Percentiles rank a stretch among this genome's conserved stretches.
These are phyloP conservation scores for Monarcha castaneiventris DNA, from an alignment of 2,113 vertebrate species.

Conservation along the genomic window DNA sequence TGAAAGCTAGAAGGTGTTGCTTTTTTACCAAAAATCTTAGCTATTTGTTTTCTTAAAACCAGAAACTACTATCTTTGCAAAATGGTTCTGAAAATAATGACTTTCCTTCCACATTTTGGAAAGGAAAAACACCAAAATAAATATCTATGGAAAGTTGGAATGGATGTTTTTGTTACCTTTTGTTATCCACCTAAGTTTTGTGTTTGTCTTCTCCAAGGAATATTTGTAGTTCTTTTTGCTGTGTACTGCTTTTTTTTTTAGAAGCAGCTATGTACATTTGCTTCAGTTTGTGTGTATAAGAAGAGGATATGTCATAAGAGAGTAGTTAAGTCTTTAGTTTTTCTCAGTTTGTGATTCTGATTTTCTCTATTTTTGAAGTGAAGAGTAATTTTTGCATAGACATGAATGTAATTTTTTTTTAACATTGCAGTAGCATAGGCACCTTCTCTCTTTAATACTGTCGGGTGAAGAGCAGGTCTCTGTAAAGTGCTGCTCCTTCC, in stretches of 20 bases:
- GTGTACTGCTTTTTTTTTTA: not conserved
- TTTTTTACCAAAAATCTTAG: not conserved
- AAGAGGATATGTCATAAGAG: not conserved
- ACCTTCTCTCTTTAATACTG: not conserved
- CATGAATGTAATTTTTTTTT: not conserved
- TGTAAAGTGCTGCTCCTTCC: not conserved
- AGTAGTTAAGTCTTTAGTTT: not conserved
- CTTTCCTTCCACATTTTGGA: not conserved
- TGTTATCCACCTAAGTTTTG: not conserved
- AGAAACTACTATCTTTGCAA: not conserved
- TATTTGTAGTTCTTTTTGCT: not conserved
- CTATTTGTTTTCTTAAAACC: not conserved
- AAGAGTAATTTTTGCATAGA: not conserved
- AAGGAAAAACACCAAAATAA: not conserved
- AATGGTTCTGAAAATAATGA: not conserved
- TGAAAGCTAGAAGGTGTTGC: not conserved
- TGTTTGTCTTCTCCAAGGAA: not conserved
- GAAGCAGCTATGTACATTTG: not conserved
- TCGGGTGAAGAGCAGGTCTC: not conserved
- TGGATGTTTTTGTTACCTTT: not conserved
- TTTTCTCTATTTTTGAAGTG: not conserved
- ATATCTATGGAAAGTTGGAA: not conserved
- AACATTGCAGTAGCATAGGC: not conserved
- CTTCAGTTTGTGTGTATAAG: not conserved
- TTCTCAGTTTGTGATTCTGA: not conserved